Percentiles rank a stretch among this genome's conserved stretches.
Evolutionary conservation across 2,888 invertebrate species (phyloP).

Genomic region (Coleophora deauratella): DNA sequence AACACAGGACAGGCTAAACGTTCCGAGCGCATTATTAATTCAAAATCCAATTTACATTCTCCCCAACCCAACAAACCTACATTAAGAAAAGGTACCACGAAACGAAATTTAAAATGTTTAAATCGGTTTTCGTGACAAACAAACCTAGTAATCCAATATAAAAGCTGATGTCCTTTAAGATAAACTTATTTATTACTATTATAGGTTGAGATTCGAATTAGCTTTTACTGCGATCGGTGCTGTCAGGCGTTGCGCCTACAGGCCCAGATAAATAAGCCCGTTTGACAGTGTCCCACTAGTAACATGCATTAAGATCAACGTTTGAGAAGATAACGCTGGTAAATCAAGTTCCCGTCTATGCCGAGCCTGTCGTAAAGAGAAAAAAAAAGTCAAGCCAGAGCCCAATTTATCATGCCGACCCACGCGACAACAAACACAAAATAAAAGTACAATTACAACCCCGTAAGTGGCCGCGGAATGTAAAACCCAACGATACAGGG

Average conservation of each 20-base stretch:
- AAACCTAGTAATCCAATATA: constrained; percentile 29
- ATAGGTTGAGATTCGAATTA: too few relatives aligned
- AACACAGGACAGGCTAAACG: constrained; percentile 40
- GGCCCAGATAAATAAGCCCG: constrained; percentile 25
- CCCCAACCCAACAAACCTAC: constrained; percentile 3
- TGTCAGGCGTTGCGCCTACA: too few relatives aligned
- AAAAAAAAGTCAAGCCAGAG: constrained; percentile 57
- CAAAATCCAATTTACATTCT: constrained; percentile 21
- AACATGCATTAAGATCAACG: constrained; percentile 41
- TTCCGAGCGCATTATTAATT: constrained; percentile 20
- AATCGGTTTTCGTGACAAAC: constrained; percentile 2
- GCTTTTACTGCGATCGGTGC: too few relatives aligned
- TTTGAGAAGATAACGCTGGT: constrained; percentile 39
- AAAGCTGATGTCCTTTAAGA: constrained; percentile 45
- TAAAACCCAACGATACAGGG: constrained; percentile 71
- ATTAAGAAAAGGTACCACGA: constrained; percentile 5
- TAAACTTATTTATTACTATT: constrained; percentile 39
- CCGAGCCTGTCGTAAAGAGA: constrained; percentile 54
- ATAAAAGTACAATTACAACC: constrained; percentile 52
- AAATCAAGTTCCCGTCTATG: constrained; percentile 39
- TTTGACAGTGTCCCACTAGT: constrained; percentile 30
- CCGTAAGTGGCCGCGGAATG: constrained; percentile 57
- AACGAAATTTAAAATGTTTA: constrained; percentile 5
- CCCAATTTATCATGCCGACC: constrained; percentile 64
- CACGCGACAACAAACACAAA: constrained; percentile 64